These are phyloP conservation scores for Chrysolina haemoptera DNA, from an alignment of 2,888 invertebrate species.

Conservation along the genomic window DNA sequence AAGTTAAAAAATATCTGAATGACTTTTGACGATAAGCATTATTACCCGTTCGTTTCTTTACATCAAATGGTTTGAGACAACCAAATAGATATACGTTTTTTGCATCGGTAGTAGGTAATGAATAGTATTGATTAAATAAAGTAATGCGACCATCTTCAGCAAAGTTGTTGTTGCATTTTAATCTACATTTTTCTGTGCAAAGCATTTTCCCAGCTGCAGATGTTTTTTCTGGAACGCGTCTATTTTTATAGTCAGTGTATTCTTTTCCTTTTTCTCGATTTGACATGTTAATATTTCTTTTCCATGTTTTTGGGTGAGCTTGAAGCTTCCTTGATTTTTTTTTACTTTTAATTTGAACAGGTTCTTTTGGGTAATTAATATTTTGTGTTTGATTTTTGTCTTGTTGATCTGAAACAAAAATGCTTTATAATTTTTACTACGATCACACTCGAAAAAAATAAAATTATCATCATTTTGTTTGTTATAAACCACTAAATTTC, in stretches of 20 bases:
- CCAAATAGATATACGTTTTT: conserved; percentile 40
- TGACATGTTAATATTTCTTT: conserved; percentile 40
- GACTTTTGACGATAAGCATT: conserved; percentile 43
- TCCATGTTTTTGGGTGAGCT: conserved; percentile 39
- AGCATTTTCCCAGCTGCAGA: conserved; percentile 24
- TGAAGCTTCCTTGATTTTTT: conserved; percentile 41
- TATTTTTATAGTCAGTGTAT: conserved; percentile 45
- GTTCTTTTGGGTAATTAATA: no score
- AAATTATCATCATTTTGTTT: no score
- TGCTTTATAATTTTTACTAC: no score
- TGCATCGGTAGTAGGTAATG: conserved; percentile 36
- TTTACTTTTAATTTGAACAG: no score
- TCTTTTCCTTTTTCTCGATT: conserved; percentile 40
- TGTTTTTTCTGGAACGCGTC: conserved; percentile 28
- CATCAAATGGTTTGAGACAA: conserved; percentile 30
- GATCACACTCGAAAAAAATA: no score
- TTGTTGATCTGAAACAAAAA: no score
- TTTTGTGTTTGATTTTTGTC: no score
- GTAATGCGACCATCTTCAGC: conserved; percentile 34
- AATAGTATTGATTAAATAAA: conserved; percentile 42
- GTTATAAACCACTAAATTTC: no score
- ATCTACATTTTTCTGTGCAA: conserved; percentile 43
- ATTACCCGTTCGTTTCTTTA: conserved; percentile 3
- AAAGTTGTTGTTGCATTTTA: conserved; percentile 39
- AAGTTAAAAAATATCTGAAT: conserved; percentile 40